A percentile compares a stretch with the other conserved stretches of the same genome.
phyloP scores from a whole-genome alignment of 2,888 invertebrate genomes.

The Taenaris catops region DNA sequence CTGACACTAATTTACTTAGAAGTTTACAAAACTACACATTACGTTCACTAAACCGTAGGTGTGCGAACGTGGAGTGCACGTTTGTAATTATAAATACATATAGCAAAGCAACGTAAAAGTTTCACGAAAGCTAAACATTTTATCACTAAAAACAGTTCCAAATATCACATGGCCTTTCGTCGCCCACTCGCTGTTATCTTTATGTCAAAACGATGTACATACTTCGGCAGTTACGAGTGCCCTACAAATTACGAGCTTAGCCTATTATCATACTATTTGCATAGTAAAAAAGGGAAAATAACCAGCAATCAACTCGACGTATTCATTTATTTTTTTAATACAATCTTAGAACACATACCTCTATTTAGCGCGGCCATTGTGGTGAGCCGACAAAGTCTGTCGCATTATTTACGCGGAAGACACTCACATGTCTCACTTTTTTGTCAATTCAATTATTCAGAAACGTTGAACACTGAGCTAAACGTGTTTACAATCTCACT shows the following conservation, averaged over 20 bases:
- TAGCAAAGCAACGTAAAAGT: not conserved
- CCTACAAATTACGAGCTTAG: slow-evolving; percentile 34
- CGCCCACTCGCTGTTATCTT: slow-evolving; percentile 58
- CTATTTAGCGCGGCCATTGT: slow-evolving; percentile 70
- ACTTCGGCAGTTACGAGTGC: slow-evolving; percentile 35
- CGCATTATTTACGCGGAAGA: slow-evolving; percentile 51
- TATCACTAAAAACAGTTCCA: slow-evolving; percentile 49
- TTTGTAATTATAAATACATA: not conserved
- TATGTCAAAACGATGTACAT: slow-evolving; percentile 42
- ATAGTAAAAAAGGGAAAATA: slow-evolving; percentile 23
- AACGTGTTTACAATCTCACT: slow-evolving; percentile 65
- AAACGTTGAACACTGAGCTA: slow-evolving; percentile 36
- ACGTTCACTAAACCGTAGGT: no score
- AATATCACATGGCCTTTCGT: slow-evolving; percentile 57
- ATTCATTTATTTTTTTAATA: slow-evolving; percentile 1
- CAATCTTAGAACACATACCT: slow-evolving; percentile 52
- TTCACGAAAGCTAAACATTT: slow-evolving; percentile 28
- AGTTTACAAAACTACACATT: no score
- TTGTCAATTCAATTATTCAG: slow-evolving; percentile 24
- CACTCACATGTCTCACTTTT: slow-evolving; percentile 48
- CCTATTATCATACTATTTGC: slow-evolving; percentile 32
- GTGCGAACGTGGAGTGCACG: no score
- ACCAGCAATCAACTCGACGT: not conserved
- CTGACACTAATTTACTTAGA: no score
- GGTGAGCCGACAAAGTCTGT: slow-evolving; percentile 38